A percentile compares a stretch with the other conserved stretches of the same genome.
These are phyloP conservation scores for Champsocephalus gunnari DNA, from an alignment of 2,797 vertebrate genomes.

Conservation along the genomic window DNA sequence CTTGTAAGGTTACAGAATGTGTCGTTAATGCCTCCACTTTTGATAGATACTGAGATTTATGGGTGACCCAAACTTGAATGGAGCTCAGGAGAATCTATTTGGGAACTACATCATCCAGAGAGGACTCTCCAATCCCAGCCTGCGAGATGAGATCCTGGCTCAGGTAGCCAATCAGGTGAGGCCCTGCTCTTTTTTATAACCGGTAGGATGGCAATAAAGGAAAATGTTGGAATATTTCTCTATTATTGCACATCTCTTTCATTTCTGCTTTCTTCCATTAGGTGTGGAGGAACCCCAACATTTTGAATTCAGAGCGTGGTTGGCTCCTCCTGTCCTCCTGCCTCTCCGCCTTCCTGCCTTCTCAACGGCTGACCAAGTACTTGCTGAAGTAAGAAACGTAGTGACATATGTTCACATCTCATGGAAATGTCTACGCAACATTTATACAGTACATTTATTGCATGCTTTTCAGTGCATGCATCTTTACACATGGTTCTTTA, in stretches of 20 bases:
- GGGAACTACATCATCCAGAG: constrained; percentile 97
- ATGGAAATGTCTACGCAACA: neutral
- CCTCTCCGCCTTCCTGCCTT: constrained; percentile 90
- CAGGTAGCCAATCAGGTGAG: constrained; percentile 93
- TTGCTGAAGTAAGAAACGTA: constrained; percentile 91
- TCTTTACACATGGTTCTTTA: neutral
- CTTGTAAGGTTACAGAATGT: neutral
- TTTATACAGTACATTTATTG: neutral
- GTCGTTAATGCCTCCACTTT: neutral
- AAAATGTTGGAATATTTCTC: neutral
- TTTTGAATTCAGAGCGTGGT: constrained; percentile 92
- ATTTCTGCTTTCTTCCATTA: constrained; percentile 53
- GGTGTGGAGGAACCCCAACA: constrained; percentile 88
- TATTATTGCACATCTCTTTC: neutral
- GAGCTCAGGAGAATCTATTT: constrained; percentile 90
- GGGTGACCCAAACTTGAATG: constrained; percentile 92
- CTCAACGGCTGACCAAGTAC: constrained; percentile 89
- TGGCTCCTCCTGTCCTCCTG: constrained; percentile 95
- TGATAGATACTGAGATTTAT: constrained; percentile 93
- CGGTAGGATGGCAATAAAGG: neutral
- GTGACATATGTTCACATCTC: neutral
- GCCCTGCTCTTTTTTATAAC: constrained; percentile 31
- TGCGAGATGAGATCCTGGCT: constrained; percentile 93
- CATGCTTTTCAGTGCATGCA: neutral
- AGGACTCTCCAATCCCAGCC: constrained; percentile 86